Evolutionary conservation across 2,888 invertebrate species (phyloP).

Genomic region (Scrobipalpa atriplicella): DNA sequence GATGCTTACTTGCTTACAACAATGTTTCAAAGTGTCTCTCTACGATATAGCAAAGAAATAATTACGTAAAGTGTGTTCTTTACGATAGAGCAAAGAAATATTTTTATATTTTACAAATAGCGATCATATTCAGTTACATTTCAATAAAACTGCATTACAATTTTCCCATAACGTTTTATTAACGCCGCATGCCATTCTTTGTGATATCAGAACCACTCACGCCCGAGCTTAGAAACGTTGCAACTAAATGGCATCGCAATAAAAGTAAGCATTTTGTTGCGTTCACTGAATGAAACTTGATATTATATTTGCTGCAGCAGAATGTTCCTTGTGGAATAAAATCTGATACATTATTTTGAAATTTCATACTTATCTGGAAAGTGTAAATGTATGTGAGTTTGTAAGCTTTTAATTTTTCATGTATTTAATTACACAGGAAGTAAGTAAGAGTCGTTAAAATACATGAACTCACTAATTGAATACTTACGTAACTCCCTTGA

Average conservation of each 20-base stretch:
- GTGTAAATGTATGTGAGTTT: neutral
- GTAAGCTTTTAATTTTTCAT: neutral
- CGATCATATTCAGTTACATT: neutral
- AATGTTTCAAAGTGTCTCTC: too few relatives aligned
- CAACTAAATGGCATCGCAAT: conserved; percentile 21
- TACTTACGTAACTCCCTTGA: too few relatives aligned
- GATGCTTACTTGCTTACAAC: too few relatives aligned
- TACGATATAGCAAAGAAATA: too few relatives aligned
- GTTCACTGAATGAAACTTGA: conserved; percentile 18
- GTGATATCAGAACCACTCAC: conserved; percentile 18
- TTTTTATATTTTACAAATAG: neutral
- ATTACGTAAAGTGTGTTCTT: too few relatives aligned
- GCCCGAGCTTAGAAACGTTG: conserved; percentile 14
- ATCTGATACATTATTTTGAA: neutral
- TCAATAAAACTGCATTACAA: neutral
- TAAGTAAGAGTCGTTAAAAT: too few relatives aligned
- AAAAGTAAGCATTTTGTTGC: conserved; percentile 21
- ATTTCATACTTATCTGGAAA: neutral
- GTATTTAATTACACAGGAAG: neutral
- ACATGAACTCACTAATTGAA: too few relatives aligned
- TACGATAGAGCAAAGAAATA: too few relatives aligned
- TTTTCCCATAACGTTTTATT: conserved; percentile 10
- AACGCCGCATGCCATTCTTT: neutral
- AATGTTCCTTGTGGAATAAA: neutral
- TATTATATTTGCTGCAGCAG: conserved; percentile 16